Evolutionary conservation across 1,140 invertebrate species (phyloP), one percentile per base, ranked within the genome.

Genomic region (Drosophila santomea): DNA sequence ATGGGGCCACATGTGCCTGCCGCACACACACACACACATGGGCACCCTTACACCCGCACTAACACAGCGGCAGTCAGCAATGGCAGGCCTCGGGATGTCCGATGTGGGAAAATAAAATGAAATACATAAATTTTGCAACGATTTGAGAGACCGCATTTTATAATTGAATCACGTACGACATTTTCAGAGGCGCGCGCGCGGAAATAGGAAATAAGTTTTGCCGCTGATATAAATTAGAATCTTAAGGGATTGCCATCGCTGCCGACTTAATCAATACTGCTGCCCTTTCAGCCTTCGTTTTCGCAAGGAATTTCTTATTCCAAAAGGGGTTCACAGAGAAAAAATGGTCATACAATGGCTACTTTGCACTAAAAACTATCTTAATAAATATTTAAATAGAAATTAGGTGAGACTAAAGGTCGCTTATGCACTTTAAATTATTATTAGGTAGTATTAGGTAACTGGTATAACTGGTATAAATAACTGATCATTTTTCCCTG

Each of bases 91-190:
- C 47, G 23, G 52, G 35, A 43, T 71, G 74, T 78, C 74, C 66
- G 66, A 63, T 73, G 69, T 72, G 76, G 67, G 69, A 52, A 89
- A 91, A 91, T 89, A 91, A 91, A 91, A 91, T 82, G 84, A 91
- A 91, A 91, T 83, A 91, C 89, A 91, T 91, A 91, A 91, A 91
- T 91, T 91, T 91, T 91, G 75, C 84, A 91, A 91, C 89, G 89
- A 91, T 91, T 91, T 91, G 84, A 91, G 85, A 82, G 89, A 91
- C 89, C 89, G 84, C 89, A 91, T 85, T 91, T 91, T 91, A 91
- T 91, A 91, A 91, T 91, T 91, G 89, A 91, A 91, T 91, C 89
- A 91, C 89, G 89, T 91, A 91, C 89, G 84, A 91, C 89, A 75
- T 77, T 91, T 83, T 84, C 73, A 68, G 58, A 64, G 48, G 72